Base-by-base conservation (phyloP, 2,797 vertebrate species). In the Sebastes minor region DNA sequence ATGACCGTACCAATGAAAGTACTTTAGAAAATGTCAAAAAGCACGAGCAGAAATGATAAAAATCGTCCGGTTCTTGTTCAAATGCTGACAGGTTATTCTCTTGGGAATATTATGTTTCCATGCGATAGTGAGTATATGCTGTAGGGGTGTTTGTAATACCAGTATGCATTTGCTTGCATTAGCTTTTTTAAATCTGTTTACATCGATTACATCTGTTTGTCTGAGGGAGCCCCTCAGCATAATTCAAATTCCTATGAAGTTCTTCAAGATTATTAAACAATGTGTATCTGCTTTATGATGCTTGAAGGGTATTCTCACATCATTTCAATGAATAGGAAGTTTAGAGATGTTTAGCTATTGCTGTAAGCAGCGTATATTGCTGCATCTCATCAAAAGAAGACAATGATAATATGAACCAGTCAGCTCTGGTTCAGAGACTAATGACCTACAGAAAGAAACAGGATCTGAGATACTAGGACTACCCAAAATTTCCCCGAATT, bases 1-100 rank as follows among this genome's bases (percentile, higher is more conserved):
- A 90, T 77, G 76, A 73, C 61, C 2, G 1, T 61, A 69, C 53
- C 28, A 57, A 27, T 87, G 66, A 70, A 74, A 77, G 64, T 72
- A 74, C 77, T 85, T 87, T 73, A 33, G 71, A 57, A 83, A 89
- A 78, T 83, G 77, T 84, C 72, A 80, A 78, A 84, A 81, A 28
- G 56, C 74, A 74, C 4, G 4, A 55, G 57, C 46, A 70, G 42
- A 79, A 57, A 68, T 77, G 35, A 82, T 84, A 73, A 64, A 78
- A 80, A 74, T 49, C 6, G 3, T 5, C 6, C 4, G 1, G 9
- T 33, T 66, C 27, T 49, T 61, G 59, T 59, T 73, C 27, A 67
- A 49, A 69, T 61, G 46, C 56, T 81, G 49, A 80, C 71, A 82
- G 30, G 52, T 49, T 38, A 53, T 42, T 52, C 71, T 52, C 61